Evolutionary conservation across 2,888 invertebrate genomes (phyloP), one percentile per base, ranked within the genome.

Genomic region (Archips xylosteana): DNA sequence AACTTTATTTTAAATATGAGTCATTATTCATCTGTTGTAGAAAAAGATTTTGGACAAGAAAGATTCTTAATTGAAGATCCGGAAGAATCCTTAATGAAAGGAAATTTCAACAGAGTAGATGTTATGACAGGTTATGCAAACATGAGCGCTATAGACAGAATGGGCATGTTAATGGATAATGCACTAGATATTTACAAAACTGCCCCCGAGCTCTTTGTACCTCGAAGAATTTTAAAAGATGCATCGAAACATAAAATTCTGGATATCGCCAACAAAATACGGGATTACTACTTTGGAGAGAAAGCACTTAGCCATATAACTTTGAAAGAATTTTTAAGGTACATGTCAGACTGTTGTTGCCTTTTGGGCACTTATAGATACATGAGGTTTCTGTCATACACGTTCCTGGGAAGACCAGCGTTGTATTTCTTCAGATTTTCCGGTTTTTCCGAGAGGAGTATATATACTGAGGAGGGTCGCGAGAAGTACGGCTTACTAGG

Each of bases 111-210:
- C 9, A 71, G 57, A 10, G 89, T 95, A 3, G 96, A 96, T 0
- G 95, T 96, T 88, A 95, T 97, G 85, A 90, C 95, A 45, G 97
- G 97, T 12, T 82, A 96, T 3, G 96, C 95, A 54, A 36, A 60
- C 23, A 57, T 57, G 12, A 57, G 32, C 32, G 32, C 57, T 32
- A 12, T 32, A 10, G 57, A 57, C 32, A 57, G 57, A 57, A 10
- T 57, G 1, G 12, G 57, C 32, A 3, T 23, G 4, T 3, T 57
- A 6, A 57, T 57, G 57, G 12, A 10, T 3, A 32, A 3, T 9
- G 57, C 57, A 32, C 4, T 57, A 57, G 32, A 32, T 8, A 57
- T 57, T 12, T 57, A 57, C 5, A 57, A 57, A 57, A 57, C 57
- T 23, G 57, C 57, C 3, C 57, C 57, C 3, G 57, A 76, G 51